Evolutionary conservation across 2,797 vertebrate species (phyloP).

Genomic region (Peromyscus aztecus): DNA sequence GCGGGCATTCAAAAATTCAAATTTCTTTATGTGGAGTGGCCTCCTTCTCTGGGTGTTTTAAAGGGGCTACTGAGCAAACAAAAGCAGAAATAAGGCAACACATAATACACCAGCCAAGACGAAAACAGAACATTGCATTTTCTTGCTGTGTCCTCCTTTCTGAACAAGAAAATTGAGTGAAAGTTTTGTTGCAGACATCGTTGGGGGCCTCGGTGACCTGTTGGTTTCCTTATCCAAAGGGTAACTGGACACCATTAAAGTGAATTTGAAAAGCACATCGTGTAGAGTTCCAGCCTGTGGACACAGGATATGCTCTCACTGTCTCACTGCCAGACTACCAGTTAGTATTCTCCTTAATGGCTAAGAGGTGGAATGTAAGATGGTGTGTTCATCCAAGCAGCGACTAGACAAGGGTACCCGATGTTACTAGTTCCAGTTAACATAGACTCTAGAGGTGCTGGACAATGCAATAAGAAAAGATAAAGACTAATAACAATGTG

Average conservation of each 20-base stretch:
- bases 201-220: background rate
- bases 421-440: constrained; percentile 27
- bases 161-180: background rate
- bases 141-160: background rate
- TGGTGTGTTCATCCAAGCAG: background rate
- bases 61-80: constrained; percentile 52
- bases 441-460: background rate
- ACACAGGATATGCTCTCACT: background rate
- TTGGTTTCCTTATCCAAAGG: constrained; percentile 35
- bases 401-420: background rate
- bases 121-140: background rate
- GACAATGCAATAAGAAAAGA: background rate
- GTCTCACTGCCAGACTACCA: background rate
- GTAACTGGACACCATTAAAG: constrained; percentile 42
- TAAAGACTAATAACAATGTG: background rate
- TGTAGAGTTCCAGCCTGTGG: constrained; percentile 47
- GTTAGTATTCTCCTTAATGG: constrained; percentile 14
- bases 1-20: constrained; percentile 77
- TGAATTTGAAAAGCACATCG: background rate
- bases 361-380: background rate
- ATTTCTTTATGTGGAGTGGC: constrained; percentile 77
- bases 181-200: background rate
- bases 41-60: constrained; percentile 71
- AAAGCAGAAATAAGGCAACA: constrained; percentile 50
- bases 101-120: background rate